phyloP scores from a whole-genome alignment of 2,888 invertebrate genomes.

The Cephus runcator region DNA sequence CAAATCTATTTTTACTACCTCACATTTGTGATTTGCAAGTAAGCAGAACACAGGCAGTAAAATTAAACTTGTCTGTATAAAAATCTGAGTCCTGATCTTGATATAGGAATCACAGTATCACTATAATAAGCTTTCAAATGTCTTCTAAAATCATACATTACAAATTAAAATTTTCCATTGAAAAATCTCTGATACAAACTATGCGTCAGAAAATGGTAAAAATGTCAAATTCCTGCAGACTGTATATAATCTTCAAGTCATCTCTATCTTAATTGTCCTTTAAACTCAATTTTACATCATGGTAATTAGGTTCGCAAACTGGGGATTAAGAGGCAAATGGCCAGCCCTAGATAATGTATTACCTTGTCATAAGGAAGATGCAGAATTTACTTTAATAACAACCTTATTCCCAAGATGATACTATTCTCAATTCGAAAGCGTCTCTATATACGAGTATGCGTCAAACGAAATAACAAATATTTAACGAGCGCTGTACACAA shows the following conservation, averaged over 20 bases:
- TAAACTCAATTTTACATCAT: not conserved
- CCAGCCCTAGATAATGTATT: not conserved
- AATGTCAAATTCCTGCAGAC: not conserved
- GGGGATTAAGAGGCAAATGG: not conserved
- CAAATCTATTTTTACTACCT: not conserved
- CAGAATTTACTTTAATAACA: not conserved
- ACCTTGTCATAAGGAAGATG: not conserved
- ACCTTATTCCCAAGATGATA: slow-evolving; percentile 13
- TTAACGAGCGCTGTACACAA: not conserved
- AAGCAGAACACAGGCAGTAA: not conserved
- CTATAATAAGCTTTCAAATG: not conserved
- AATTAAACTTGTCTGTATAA: not conserved
- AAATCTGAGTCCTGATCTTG: not conserved
- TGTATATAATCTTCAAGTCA: not conserved
- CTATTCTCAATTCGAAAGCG: slow-evolving; percentile 32
- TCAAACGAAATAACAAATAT: slow-evolving; percentile 36
- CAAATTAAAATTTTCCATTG: not conserved
- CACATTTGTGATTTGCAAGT: not conserved
- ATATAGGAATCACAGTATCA: not conserved
- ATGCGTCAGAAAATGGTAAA: not conserved
- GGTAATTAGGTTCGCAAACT: not conserved
- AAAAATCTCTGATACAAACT: not conserved
- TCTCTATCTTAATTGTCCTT: not conserved
- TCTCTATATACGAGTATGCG: slow-evolving; percentile 22
- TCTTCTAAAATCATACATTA: not conserved